A percentile compares a stretch with the other conserved stretches of the same genome.
Evolutionary conservation across 1,140 invertebrate genomes (phyloP).

Genomic region (Danaus melanippus): DNA sequence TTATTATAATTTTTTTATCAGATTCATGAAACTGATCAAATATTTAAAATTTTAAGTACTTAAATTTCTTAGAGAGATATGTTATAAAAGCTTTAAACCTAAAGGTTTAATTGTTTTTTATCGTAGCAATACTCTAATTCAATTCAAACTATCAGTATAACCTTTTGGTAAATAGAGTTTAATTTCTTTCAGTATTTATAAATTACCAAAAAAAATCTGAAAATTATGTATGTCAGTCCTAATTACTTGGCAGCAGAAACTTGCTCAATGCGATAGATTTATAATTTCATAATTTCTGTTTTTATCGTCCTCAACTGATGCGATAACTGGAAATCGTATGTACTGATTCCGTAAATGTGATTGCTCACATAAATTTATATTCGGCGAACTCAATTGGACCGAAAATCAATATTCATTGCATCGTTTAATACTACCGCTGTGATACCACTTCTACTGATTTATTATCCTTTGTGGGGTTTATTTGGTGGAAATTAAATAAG

Average conservation of each 20-base stretch:
- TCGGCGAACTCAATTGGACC: conserved; percentile 40
- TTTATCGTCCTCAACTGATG: conserved; percentile 6
- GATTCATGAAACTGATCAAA: too few relatives aligned
- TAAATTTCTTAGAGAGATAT: too few relatives aligned
- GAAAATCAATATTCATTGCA: conserved; percentile 55
- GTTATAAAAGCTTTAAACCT: too few relatives aligned
- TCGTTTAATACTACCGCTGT: conserved; percentile 38
- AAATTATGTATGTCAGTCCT: too few relatives aligned
- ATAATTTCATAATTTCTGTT: conserved; percentile 8
- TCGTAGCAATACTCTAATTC: too few relatives aligned
- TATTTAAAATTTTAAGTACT: too few relatives aligned
- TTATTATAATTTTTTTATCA: too few relatives aligned
- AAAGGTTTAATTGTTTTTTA: too few relatives aligned
- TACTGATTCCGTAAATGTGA: conserved; percentile 25
- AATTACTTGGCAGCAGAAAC: not conserved
- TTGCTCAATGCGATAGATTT: conserved; percentile 4
- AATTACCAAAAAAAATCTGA: too few relatives aligned
- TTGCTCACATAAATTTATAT: conserved; percentile 35
- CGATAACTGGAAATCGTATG: conserved; percentile 13
- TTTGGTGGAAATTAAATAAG: conserved; percentile 5
- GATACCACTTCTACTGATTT: conserved; percentile 44
- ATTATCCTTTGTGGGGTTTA: conserved; percentile 30
- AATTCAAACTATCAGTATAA: too few relatives aligned
- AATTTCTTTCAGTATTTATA: too few relatives aligned
- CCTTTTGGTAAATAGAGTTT: too few relatives aligned